phyloP scores from a whole-genome alignment of 2,797 vertebrate genomes.

The Hippopotamyrus pictus region DNA sequence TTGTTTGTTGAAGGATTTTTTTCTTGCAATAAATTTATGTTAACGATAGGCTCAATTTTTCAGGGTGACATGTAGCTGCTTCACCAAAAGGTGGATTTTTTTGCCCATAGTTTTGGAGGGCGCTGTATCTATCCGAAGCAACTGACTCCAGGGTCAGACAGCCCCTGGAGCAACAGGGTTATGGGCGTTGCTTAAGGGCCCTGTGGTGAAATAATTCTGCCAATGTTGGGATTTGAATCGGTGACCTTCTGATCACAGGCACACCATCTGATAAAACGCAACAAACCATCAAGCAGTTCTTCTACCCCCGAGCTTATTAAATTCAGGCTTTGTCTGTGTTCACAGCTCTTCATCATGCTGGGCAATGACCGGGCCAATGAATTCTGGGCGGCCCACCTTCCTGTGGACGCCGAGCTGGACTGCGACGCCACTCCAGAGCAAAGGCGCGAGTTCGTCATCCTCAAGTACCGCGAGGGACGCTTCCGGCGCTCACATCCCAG shows the following conservation, averaged over 20 bases:
- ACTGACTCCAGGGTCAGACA: background rate
- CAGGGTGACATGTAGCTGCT: background rate
- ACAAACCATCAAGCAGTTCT: background rate
- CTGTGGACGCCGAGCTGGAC: constrained; percentile 59
- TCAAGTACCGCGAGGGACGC: constrained; percentile 79
- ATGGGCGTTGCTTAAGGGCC: background rate
- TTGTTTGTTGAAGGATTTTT: background rate
- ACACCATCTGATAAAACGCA: background rate
- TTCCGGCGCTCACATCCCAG: constrained; percentile 73
- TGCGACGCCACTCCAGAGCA: constrained; percentile 66
- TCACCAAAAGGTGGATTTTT: background rate
- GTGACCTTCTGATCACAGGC: background rate
- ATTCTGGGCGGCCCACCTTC: constrained; percentile 77
- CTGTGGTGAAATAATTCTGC: background rate
- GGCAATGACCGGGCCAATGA: constrained; percentile 89
- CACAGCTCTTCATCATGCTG: constrained; percentile 87
- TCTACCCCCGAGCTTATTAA: background rate
- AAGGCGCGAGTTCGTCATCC: constrained; percentile 76
- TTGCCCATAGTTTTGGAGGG: background rate
- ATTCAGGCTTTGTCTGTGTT: background rate
- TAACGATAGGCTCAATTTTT: background rate
- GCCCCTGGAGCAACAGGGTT: background rate
- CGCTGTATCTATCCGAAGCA: background rate
- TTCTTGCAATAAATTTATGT: background rate
- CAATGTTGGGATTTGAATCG: background rate